Base-by-base conservation (phyloP, 2,888 invertebrate genomes). In the Luperina testacea region DNA sequence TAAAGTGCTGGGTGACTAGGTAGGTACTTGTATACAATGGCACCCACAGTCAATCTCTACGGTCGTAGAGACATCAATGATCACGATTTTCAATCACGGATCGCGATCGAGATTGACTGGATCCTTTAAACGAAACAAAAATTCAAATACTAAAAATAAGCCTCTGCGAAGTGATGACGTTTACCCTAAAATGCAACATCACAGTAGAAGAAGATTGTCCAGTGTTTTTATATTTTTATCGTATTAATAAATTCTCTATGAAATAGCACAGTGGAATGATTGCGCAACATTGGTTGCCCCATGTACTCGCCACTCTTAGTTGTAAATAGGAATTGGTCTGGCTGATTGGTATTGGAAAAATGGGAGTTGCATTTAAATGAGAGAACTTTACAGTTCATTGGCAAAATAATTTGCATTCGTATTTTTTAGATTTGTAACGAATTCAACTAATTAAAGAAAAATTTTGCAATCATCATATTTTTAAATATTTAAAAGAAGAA, bases 281-380 rank as follows among this genome's bases (percentile, higher is more conserved):
- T 79, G 79, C 64, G 71, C 75, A 83, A 79, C 15, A 20, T 68
- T 15, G 2, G 59, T 87, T 74, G 71, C 73, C 63, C 4, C 61
- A 42, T 86, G 53, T 69, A n/a, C 17, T 32, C 48, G 15, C 17
- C 1, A 68, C 32, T 71, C 63, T 67, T 79, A 71, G 69, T 69
- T 79, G 77, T 77, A 79, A 89, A 77, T 82, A 79, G 80, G 77
- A 78, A 80, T 80, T 74, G 84, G 76, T 64, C 13, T 9, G 48
- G 69, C 65, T 84, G 83, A 86, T 83, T 87, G 87, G 75, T 77
- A 79, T 80, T 75, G 73, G 64, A 74, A 87, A 80, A 87, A 75
- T 80, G 64, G 80, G 67, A 71, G 63, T 68, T 77, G 69, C 75
- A 79, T 79, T 80, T 75, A 80, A 83, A 82, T 86, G 67, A 78